Percentiles rank a stretch among this genome's conserved stretches.
Evolutionary conservation across 1,140 invertebrate genomes (phyloP).

Genomic region (Diachasmimorpha longicaudata): DNA sequence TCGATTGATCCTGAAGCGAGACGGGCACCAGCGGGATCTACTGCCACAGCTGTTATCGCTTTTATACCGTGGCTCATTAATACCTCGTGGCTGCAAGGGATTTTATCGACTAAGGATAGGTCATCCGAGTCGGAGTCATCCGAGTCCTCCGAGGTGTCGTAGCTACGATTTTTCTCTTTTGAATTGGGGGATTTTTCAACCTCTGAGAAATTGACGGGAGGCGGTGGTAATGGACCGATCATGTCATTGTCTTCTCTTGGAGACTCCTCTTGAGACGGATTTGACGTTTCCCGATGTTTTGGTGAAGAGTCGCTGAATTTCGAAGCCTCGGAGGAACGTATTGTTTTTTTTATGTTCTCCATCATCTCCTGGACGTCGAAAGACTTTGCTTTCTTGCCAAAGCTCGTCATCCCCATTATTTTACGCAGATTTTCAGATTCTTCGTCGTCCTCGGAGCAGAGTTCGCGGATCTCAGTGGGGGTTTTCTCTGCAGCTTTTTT

Average conservation of each 20-base stretch:
- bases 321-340: slow-evolving; percentile 52
- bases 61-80: slow-evolving; percentile 84
- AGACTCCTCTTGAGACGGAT: slow-evolving; percentile 38
- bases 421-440: slow-evolving; percentile 72
- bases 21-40: slow-evolving; percentile 92
- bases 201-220: not conserved
- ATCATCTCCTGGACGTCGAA: slow-evolving; percentile 71
- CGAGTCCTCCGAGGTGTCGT: not conserved
- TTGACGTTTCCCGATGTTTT: slow-evolving; percentile 32
- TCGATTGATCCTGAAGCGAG: slow-evolving; percentile 93
- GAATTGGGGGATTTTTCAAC: slow-evolving; percentile 28
- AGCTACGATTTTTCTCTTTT: slow-evolving; percentile 27
- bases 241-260: slow-evolving; percentile 59
- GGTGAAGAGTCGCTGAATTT: slow-evolving; percentile 56
- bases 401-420: slow-evolving; percentile 77
- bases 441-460: slow-evolving; percentile 68
- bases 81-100: slow-evolving; percentile 84
- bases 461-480: slow-evolving; percentile 66
- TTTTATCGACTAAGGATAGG: slow-evolving; percentile 62
- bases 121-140: slow-evolving; percentile 22
- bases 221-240: slow-evolving; percentile 68
- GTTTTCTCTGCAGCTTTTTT: slow-evolving; percentile 57
- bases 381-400: slow-evolving; percentile 79
- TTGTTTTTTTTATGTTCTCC: slow-evolving; percentile 56
- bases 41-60: slow-evolving; percentile 84